Conservation (phyloP, 1,140 invertebrate genomes). For the Littorina saxatilis region DNA sequence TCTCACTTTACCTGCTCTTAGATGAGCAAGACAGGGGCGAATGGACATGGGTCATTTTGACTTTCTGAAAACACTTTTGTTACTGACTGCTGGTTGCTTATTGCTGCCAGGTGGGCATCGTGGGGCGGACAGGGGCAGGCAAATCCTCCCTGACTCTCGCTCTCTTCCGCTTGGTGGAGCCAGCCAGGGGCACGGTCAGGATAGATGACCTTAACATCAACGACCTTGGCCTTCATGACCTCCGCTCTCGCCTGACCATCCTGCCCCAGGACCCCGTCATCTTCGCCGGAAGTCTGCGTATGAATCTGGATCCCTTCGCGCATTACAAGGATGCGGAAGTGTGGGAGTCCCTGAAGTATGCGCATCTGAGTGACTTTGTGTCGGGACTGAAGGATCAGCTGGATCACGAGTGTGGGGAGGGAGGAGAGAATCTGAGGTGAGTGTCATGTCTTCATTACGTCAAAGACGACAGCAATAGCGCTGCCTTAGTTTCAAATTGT, state of each 20-base stretch:
- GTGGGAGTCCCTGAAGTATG: slow-evolving; percentile 87
- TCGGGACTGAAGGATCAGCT: slow-evolving; percentile 62
- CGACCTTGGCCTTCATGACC: slow-evolving; percentile 80
- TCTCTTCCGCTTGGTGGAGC: slow-evolving; percentile 78
- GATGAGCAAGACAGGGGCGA: not conserved
- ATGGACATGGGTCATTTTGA: not conserved
- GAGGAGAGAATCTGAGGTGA: slow-evolving; percentile 76
- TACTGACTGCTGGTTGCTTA: not conserved
- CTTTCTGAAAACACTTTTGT: not conserved
- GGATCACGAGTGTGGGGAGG: slow-evolving; percentile 73
- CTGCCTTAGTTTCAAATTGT: not conserved
- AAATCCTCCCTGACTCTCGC: slow-evolving; percentile 87
- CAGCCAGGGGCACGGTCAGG: slow-evolving; percentile 76
- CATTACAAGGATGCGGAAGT: slow-evolving; percentile 82
- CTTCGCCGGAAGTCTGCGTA: slow-evolving; percentile 87
- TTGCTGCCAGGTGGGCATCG: slow-evolving; percentile 78
- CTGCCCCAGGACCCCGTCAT: slow-evolving; percentile 82
- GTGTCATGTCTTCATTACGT: not conserved
- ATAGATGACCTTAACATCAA: slow-evolving; percentile 84
- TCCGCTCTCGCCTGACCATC: slow-evolving; percentile 68
- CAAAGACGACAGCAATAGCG: not conserved
- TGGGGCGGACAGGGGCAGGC: slow-evolving; percentile 86
- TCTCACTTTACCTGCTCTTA: not conserved
- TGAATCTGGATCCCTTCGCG: slow-evolving; percentile 91
- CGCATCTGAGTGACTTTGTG: slow-evolving; percentile 74